Evolutionary conservation across 1,140 invertebrate genomes (phyloP), one percentile per base, ranked within the genome.

Genomic region (Brachionus manjavacas): DNA sequence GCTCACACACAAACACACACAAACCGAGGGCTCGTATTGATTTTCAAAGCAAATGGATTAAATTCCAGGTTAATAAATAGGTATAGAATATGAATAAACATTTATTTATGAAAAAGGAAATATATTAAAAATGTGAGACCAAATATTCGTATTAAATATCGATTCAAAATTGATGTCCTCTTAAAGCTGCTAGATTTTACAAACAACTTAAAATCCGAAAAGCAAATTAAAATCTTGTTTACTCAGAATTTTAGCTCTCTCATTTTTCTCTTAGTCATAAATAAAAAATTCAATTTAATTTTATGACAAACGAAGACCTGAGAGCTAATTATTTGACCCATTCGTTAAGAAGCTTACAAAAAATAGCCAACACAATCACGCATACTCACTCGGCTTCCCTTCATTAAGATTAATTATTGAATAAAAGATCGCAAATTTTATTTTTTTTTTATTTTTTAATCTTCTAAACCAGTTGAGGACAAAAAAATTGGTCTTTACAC

Each of bases 381-480:
- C 52, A 60, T 60, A 60, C n/a, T 20, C 52, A 20, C 20, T 60
- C 8, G n/a, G 52, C 20, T 60, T 60, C 52, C 8, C 9, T 60
- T 60, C 16, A 60, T 60, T 60, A 60, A 60, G 52, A 60, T 60
- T 60, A 60, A 60, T 60, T 60, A 60, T 60, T 60, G 52, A 60
- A 60, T 60, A 60, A 60, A 60, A 60, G 52, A 60, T 20, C 20
- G 7, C 4, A 60, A 60, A 16, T 60, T 20, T 60, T 60, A 20
- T 16, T 23, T 55, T 20, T 16, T 23, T 55, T 20, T 20, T 1
- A 60, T 8, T 23, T 23, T 60, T 35, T 20, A 60, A 60, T 60
- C 52, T 60, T 20, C 52, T 60, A 20, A 60, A 9, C 52, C 16
- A 23, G 52, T 20, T 23, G 16, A 60, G 20, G 52, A 60, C 52